Conservation (phyloP, 2,888 invertebrate genomes). For the Parasteatoda lunata region DNA sequence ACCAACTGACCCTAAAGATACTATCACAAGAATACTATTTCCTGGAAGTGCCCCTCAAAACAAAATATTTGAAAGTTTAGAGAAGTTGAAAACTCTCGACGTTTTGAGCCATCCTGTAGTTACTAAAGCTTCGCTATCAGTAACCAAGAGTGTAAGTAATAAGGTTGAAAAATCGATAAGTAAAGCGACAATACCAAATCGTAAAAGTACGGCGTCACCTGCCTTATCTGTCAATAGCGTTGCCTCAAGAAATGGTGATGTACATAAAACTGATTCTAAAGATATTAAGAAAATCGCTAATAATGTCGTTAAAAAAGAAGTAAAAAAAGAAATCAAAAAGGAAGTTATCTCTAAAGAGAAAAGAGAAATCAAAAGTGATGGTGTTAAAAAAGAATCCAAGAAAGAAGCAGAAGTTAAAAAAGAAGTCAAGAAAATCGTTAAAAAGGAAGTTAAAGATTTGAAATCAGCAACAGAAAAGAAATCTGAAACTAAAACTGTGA, state of each 20-base stretch:
- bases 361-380: slow-evolving; percentile 24
- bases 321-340: slow-evolving; percentile 40
- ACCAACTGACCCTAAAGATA: slow-evolving; percentile 93
- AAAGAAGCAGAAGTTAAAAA: slow-evolving; percentile 36
- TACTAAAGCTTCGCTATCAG: slow-evolving; percentile 49
- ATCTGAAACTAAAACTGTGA: slow-evolving; percentile 14
- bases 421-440: slow-evolving; percentile 15
- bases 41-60: slow-evolving; percentile 96
- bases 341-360: slow-evolving; percentile 23
- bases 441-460: slow-evolving; percentile 46
- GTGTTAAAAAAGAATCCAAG: slow-evolving; percentile 35
- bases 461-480: slow-evolving; percentile 42
- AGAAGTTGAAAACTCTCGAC: slow-evolving; percentile 84
- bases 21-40: slow-evolving; percentile 93
- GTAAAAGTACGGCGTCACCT: slow-evolving; percentile 61
- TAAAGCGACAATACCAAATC: slow-evolving; percentile 43
- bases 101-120: slow-evolving; percentile 60
- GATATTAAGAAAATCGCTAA: slow-evolving; percentile 21
- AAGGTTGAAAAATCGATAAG: slow-evolving; percentile 44
- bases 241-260: slow-evolving; percentile 58
- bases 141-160: slow-evolving; percentile 20
- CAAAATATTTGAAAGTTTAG: slow-evolving; percentile 95
- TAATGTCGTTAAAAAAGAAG: slow-evolving; percentile 40
- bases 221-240: slow-evolving; percentile 47
- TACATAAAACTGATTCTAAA: slow-evolving; percentile 37